Evolutionary conservation across 2,888 invertebrate genomes (phyloP).

Genomic region (Drosophila atripex): DNA sequence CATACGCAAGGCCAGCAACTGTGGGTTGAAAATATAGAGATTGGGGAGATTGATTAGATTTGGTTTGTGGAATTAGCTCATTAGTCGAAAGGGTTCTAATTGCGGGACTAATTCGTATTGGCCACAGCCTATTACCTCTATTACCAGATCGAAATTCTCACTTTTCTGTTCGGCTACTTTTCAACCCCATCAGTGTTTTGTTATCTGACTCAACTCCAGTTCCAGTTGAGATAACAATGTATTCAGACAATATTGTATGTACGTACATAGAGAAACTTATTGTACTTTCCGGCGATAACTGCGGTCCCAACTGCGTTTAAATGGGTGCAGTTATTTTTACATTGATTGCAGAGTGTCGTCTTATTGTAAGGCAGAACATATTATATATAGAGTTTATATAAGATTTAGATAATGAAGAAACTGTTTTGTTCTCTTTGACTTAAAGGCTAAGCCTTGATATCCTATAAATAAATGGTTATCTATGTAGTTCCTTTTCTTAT

Average conservation of each 20-base stretch:
- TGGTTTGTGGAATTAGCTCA: not conserved
- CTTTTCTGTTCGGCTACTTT: slow-evolving; percentile 12
- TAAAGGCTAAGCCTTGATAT: too few species aligned
- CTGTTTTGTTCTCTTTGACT: not conserved
- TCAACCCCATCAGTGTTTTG: slow-evolving; percentile 7
- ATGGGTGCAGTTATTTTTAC: slow-evolving; percentile 11
- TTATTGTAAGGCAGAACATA: not conserved
- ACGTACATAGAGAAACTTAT: slow-evolving; percentile 11
- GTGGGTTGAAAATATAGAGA: slow-evolving; percentile 10
- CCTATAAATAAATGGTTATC: too few species aligned
- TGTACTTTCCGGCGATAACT: slow-evolving; percentile 37
- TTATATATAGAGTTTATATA: not conserved
- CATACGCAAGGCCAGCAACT: slow-evolving; percentile 86
- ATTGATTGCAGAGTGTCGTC: not conserved
- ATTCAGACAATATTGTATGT: not conserved
- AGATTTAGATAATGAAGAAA: not conserved
- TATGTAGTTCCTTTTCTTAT: too few species aligned
- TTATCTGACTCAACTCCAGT: slow-evolving; percentile 55
- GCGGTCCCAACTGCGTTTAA: slow-evolving; percentile 17
- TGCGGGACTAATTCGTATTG: slow-evolving; percentile 12
- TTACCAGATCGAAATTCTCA: not conserved
- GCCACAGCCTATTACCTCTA: slow-evolving; percentile 1
- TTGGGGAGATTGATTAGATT: slow-evolving; percentile 2
- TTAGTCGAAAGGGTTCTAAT: slow-evolving; percentile 2
- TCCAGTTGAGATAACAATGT: slow-evolving; percentile 57